Base-by-base conservation (phyloP, 2,113 vertebrate genomes). In the Polypterus bichir region DNA sequence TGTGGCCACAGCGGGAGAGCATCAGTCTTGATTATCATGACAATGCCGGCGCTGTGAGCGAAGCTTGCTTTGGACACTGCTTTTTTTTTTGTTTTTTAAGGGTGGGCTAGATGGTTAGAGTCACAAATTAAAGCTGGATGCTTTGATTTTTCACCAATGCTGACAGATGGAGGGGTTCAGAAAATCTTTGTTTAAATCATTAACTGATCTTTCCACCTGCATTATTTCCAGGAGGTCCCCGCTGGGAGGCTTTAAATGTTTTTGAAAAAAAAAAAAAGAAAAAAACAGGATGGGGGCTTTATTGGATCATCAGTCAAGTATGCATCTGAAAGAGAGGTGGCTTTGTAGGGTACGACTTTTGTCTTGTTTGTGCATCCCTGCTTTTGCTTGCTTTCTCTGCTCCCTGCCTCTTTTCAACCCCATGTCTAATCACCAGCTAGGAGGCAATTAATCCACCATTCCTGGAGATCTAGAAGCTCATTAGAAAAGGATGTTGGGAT, bases 11-110 rank as follows among this genome's bases (percentile, higher is more conserved):
- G 77, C 77, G 64, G 78, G 84, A 77, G 72, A 76, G 79, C 80
- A 78, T 74, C 76, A 73, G 70, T 81, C 80, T 83, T 76, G 77
- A 77, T 91, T 86, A 87, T 68, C 85, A 87, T 84, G 81, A 89
- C 83, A 89, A 92, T 85, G 68, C 76, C 74, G 72, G 73, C 64
- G 57, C 76, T 66, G 64, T 67, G 66, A 71, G 73, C 62, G 76
- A 77, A 80, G 73, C 70, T 65, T 69, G 76, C 75, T 77, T 61
- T 61, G 73, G 81, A 85, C 83, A 74, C 74, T 7, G 61, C 27
- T 27, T 27, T 27, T 27, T 27, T 27, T 27, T 27, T 27, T 27
- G 27, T 27, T 27, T 73, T 65, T 72, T 76, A 68, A 72, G 76
- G 67, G 76, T 73, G 79, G 76, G 79, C 64, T 70, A 62, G 70